Conservation (phyloP, 2,113 vertebrate species). For the Sprattus sprattus region DNA sequence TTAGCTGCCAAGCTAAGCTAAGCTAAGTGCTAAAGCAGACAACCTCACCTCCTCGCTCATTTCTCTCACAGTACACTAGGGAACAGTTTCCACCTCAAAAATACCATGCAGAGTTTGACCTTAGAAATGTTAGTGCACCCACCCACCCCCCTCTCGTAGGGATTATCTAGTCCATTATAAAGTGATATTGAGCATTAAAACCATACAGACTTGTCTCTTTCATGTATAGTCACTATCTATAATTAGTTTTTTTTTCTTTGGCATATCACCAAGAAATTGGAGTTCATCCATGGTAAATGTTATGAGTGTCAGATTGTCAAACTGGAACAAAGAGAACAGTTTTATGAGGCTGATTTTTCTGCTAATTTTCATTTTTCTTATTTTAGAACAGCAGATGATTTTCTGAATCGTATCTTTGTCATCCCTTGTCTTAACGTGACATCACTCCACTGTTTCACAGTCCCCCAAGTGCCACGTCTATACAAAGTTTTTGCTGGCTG, state of each 20-base stretch:
- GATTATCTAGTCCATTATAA: slow-evolving; percentile 63
- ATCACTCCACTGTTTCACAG: background rate
- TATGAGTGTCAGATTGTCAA: slow-evolving; percentile 47
- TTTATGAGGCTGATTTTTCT: background rate
- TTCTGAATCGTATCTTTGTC: background rate
- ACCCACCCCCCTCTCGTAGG: slow-evolving; percentile 54
- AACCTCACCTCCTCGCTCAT: background rate
- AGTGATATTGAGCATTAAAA: slow-evolving; percentile 46
- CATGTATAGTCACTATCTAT: slow-evolving; percentile 68
- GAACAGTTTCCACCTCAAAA: slow-evolving; percentile 40
- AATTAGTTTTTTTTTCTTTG: slow-evolving; percentile 71
- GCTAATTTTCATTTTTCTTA: background rate
- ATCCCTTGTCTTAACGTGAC: background rate
- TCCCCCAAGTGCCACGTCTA: background rate
- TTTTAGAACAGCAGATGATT: background rate
- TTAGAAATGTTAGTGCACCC: slow-evolving; percentile 62
- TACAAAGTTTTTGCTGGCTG: background rate
- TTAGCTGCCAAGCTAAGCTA: background rate
- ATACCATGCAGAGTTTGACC: slow-evolving; percentile 46
- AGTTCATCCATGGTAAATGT: slow-evolving; percentile 43
- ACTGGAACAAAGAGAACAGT: background rate
- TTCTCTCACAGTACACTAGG: background rate
- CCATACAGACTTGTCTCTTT: slow-evolving; percentile 55
- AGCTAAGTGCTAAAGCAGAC: background rate
- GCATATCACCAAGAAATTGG: slow-evolving; percentile 53